A percentile compares a stretch with the other conserved stretches of the same genome.
phyloP scores from a whole-genome alignment of 2,113 vertebrate species.

The Callospermophilus lateralis region DNA sequence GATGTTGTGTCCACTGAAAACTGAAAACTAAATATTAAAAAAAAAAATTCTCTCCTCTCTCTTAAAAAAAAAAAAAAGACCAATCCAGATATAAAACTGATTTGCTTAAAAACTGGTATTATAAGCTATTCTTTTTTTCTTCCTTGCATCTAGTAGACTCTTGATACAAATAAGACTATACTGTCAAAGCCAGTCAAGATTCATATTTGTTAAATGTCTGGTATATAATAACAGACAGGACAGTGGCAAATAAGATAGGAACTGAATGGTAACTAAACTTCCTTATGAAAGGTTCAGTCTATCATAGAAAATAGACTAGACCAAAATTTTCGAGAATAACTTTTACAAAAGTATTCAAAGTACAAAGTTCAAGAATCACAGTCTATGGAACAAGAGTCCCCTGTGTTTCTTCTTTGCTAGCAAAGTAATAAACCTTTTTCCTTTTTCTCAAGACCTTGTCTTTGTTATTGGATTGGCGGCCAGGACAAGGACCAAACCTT shows the following conservation, averaged over 20 bases:
- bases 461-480: too few species aligned
- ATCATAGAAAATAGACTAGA: background rate
- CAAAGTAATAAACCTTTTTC: too few species aligned
- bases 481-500: too few species aligned
- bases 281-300: background rate
- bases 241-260: background rate
- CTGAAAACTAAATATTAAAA: too few species aligned
- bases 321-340: background rate
- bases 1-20: too few species aligned
- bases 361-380: too few species aligned
- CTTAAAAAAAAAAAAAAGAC: too few species aligned
- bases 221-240: background rate
- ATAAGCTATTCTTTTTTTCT: background rate
- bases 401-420: too few species aligned
- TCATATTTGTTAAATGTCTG: background rate
- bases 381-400: too few species aligned
- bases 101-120: background rate
- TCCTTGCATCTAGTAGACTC: background rate
- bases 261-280: background rate
- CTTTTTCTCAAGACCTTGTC: too few species aligned
- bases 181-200: background rate
- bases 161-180: constrained; percentile 2
- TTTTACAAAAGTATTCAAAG: background rate
- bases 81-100: background rate
- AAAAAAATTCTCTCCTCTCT: too few species aligned